phyloP scores from a whole-genome alignment of 64 coral and sea anemone species.

The Pocillopora damicornis region DNA sequence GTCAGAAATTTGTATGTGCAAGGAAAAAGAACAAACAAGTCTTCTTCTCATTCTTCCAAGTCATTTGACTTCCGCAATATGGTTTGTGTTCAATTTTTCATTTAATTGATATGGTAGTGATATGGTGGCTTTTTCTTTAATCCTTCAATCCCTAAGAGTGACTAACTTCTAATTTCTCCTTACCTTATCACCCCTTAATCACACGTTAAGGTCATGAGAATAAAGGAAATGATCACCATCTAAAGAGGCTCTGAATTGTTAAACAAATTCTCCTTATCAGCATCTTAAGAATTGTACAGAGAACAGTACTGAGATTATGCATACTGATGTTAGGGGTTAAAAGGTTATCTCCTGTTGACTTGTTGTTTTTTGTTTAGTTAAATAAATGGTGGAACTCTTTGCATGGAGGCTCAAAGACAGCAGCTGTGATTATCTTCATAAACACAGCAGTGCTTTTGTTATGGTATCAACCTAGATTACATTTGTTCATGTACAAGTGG shows the following conservation, averaged over 20 bases:
- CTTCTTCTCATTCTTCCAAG: slow-evolving; percentile 43
- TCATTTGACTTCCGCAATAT: slow-evolving; percentile 59
- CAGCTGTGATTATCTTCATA: slow-evolving; percentile 75
- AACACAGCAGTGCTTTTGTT: slow-evolving; percentile 74
- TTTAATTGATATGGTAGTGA: too few relatives aligned
- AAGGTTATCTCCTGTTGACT: background rate
- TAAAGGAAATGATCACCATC: too few relatives aligned
- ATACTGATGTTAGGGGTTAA: background rate
- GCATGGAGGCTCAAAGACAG: slow-evolving; percentile 75
- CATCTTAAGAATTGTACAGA: too few relatives aligned
- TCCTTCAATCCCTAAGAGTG: too few relatives aligned
- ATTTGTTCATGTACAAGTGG: slow-evolving; percentile 72
- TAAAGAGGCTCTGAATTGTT: too few relatives aligned
- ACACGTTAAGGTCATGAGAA: too few relatives aligned
- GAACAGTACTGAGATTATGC: too few relatives aligned
- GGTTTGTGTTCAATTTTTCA: slow-evolving; percentile 35
- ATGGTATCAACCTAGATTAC: slow-evolving; percentile 69
- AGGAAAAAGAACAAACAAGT: slow-evolving; percentile 13
- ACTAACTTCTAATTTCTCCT: too few relatives aligned
- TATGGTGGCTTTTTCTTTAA: too few relatives aligned
- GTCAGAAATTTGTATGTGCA: slow-evolving; percentile 45
- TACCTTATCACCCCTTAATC: too few relatives aligned
- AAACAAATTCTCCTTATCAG: too few relatives aligned
- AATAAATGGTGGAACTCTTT: slow-evolving; percentile 94
- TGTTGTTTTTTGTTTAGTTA: slow-evolving; percentile 33